phyloP scores from a whole-genome alignment of 2,797 vertebrate species.

The Enoplosus armatus region DNA sequence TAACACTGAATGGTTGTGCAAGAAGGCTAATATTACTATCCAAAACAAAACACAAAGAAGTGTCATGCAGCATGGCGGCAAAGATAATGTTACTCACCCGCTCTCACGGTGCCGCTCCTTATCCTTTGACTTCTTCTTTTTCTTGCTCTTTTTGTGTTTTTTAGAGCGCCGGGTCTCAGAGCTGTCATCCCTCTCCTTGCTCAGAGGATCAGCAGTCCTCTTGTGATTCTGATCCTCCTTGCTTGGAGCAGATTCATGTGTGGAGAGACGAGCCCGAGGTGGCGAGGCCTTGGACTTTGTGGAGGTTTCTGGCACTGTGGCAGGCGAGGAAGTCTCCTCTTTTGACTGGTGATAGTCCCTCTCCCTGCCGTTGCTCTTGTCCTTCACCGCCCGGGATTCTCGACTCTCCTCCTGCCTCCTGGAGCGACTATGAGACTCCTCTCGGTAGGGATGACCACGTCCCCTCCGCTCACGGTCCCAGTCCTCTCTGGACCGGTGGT shows the following conservation, averaged over 20 bases:
- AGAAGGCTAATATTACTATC: not conserved
- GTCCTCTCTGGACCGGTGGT: conserved; percentile 74
- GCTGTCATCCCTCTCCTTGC: conserved; percentile 65
- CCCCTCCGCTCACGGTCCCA: conserved; percentile 77
- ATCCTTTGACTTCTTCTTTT: conserved; percentile 94
- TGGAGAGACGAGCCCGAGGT: conserved; percentile 15
- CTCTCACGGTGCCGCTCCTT: conserved; percentile 84
- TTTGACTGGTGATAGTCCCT: conserved; percentile 70
- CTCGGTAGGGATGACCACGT: conserved; percentile 65
- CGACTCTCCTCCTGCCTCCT: conserved; percentile 72
- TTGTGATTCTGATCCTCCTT: conserved; percentile 70
- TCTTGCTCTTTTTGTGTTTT: conserved; percentile 94
- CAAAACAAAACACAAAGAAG: not conserved
- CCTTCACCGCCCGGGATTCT: conserved; percentile 55
- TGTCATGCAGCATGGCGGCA: not conserved
- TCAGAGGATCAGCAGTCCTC: conserved; percentile 56
- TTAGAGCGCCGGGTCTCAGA: conserved; percentile 79
- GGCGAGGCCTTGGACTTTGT: conserved; percentile 53
- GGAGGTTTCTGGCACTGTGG: conserved; percentile 46
- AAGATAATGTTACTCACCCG: conserved; percentile 62
- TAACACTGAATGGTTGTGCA: not conserved
- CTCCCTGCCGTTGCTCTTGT: conserved; percentile 53
- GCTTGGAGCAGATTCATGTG: conserved; percentile 9
- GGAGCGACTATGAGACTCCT: conserved; percentile 74
- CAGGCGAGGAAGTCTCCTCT: conserved; percentile 47